Evolutionary conservation across 1,140 invertebrate species (phyloP).

Genomic region (Drosophila lacteicornis): DNA sequence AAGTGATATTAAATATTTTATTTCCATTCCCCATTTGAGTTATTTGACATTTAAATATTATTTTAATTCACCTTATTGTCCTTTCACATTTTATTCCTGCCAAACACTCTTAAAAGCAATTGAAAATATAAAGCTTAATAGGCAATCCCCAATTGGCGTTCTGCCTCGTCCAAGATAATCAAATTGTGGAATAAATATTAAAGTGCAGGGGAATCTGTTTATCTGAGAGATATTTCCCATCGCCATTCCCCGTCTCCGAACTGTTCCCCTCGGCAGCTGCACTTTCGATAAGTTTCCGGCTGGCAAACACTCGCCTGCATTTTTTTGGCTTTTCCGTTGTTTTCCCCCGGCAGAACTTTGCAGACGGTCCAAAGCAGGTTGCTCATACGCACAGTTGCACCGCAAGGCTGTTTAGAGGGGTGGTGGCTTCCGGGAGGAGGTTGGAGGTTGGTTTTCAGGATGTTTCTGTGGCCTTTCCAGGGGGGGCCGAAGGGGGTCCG

Average conservation of each 20-base stretch:
- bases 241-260: background rate
- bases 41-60: no score
- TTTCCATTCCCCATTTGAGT: no score
- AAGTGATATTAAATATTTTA: background rate
- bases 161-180: slow-evolving; percentile 1
- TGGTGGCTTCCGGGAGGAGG: background rate
- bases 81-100: no score
- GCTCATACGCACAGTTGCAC: slow-evolving; percentile 62
- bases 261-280: slow-evolving; percentile 15
- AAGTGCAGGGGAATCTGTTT: slow-evolving; percentile 42
- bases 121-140: slow-evolving; percentile 1
- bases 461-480: background rate
- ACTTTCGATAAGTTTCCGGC: slow-evolving; percentile 51
- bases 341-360: slow-evolving; percentile 43
- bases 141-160: background rate
- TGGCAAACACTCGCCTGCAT: slow-evolving; percentile 34
- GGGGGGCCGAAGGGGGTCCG: slow-evolving; percentile 2
- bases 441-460: background rate
- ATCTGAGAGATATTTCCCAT: slow-evolving; percentile 22
- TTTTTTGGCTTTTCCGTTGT: slow-evolving; percentile 45
- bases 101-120: background rate
- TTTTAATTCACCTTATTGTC: no score
- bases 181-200: slow-evolving; percentile 18
- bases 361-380: slow-evolving; percentile 40
- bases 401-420: slow-evolving; percentile 9